Evolutionary conservation across 2,113 vertebrate species (phyloP).

Genomic region (Sigmodon hispidus): DNA sequence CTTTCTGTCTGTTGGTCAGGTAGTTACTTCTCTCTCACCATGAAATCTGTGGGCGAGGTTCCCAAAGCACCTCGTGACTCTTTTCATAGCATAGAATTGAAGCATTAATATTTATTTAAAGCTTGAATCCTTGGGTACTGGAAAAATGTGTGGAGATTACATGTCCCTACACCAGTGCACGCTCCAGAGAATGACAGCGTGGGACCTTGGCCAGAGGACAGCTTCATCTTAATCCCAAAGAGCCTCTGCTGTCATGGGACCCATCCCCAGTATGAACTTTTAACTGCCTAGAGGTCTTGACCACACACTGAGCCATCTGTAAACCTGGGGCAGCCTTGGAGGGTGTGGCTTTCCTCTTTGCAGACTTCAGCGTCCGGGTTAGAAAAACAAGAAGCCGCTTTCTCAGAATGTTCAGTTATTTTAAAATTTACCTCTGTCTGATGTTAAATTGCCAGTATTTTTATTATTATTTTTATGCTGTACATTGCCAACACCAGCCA

Average conservation of each 20-base stretch:
- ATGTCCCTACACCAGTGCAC: neutral
- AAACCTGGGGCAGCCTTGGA: constrained; percentile 64
- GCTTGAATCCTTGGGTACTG: constrained; percentile 34
- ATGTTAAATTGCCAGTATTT: constrained; percentile 46
- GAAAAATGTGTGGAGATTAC: neutral
- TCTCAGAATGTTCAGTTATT: constrained; percentile 72
- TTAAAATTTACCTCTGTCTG: constrained; percentile 60
- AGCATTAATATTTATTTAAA: constrained; percentile 74
- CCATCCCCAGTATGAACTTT: constrained; percentile 65
- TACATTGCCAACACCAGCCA: constrained; percentile 35
- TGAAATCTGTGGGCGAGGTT: constrained; percentile 74
- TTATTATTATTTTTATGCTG: constrained; percentile 60
- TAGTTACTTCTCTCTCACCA: constrained; percentile 75
- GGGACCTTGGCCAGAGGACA: constrained; percentile 12
- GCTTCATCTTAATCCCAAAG: constrained; percentile 20
- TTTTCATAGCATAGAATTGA: constrained; percentile 72
- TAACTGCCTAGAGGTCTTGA: constrained; percentile 65
- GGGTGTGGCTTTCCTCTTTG: constrained; percentile 60
- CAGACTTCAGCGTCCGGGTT: constrained; percentile 74
- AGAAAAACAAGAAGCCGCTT: constrained; percentile 74
- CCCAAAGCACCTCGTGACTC: constrained; percentile 53
- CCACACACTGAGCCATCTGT: constrained; percentile 73
- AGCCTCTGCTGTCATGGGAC: neutral
- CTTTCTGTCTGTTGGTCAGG: constrained; percentile 70
- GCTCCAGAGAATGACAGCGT: neutral